Conservation (phyloP, 2,888 invertebrate species). For the Callyntrura sp. region DNA sequence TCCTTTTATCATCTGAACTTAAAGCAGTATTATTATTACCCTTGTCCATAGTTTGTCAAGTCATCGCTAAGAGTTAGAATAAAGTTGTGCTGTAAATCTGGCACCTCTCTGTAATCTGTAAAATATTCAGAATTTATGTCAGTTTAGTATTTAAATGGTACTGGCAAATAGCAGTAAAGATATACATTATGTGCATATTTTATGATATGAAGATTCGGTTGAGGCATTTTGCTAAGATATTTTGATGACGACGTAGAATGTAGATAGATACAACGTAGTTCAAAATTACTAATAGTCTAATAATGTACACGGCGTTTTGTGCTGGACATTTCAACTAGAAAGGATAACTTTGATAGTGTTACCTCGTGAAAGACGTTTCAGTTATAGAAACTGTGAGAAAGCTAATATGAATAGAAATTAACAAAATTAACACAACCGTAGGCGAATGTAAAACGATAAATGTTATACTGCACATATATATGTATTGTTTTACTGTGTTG, state of each 20-base stretch:
- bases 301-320: neutral
- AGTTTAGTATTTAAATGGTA: too few relatives aligned
- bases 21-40: neutral
- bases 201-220: neutral
- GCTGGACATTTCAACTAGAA: neutral
- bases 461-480: constrained; percentile 23
- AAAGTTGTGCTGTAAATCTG: neutral
- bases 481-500: constrained; percentile 33
- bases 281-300: neutral
- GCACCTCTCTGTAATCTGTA: too few relatives aligned
- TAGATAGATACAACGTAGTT: neutral
- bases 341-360: neutral
- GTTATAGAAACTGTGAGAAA: neutral
- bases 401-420: neutral
- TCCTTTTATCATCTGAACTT: neutral
- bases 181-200: neutral
- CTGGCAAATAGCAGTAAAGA: neutral
- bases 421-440: neutral
- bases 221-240: neutral
- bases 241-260: too few relatives aligned
- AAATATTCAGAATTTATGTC: too few relatives aligned
- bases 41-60: neutral
- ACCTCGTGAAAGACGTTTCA: constrained; percentile 26
- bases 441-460: neutral
- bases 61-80: neutral